Conservation (phyloP, 2,888 invertebrate species). For the Notocelia uddmanniana region DNA sequence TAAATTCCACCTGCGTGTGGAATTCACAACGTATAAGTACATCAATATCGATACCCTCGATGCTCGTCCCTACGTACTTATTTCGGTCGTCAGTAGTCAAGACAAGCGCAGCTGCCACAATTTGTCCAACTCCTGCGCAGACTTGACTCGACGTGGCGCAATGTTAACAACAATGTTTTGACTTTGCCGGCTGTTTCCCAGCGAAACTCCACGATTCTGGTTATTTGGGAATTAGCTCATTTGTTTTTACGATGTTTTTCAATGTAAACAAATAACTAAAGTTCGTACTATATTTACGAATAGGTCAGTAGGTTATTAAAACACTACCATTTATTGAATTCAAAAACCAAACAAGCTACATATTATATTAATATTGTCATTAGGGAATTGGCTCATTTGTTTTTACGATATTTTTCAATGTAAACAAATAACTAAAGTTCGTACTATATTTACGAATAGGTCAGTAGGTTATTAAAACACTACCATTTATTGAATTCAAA, state of each 20-base stretch:
- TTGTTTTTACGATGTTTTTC: constrained; percentile 41
- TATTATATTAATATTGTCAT: not conserved
- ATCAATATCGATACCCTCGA: constrained; percentile 24
- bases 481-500: not conserved
- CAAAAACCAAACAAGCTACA: not conserved
- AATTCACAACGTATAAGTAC: too few relatives aligned
- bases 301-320: constrained; percentile 23
- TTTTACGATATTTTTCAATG: constrained; percentile 33
- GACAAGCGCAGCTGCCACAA: constrained; percentile 74
- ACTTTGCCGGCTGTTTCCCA: constrained; percentile 72
- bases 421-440: not conserved
- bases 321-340: not conserved
- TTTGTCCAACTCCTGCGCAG: constrained; percentile 65
- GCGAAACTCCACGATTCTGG: constrained; percentile 50
- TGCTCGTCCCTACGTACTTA: constrained; percentile 62
- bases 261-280: not conserved
- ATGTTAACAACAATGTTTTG: constrained; percentile 84
- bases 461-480: constrained; percentile 24
- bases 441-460: constrained; percentile 8
- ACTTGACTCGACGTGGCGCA: constrained; percentile 62
- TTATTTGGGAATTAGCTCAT: constrained; percentile 29
- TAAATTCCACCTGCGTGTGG: too few relatives aligned
- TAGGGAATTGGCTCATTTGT: constrained; percentile 35
- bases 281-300: constrained; percentile 2
- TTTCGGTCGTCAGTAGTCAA: constrained; percentile 70